Evolutionary conservation across 2,797 vertebrate genomes (phyloP).

Genomic region (Muscicapa striata): DNA sequence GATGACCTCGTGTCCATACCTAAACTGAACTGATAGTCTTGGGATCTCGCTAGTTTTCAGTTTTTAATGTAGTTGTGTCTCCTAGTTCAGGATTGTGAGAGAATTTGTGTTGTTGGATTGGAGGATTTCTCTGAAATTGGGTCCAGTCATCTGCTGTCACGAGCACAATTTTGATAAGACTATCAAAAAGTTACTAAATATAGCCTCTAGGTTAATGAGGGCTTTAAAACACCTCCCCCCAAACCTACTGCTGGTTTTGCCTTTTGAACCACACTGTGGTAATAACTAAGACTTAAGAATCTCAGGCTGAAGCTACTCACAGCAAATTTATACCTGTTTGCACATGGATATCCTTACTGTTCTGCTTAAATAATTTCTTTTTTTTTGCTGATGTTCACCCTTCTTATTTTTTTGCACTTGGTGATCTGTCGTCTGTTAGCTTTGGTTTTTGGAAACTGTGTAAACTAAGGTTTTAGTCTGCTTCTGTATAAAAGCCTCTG

Average conservation of each 20-base stretch:
- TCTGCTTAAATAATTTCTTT: background rate
- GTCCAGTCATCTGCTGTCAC: background rate
- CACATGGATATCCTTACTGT: background rate
- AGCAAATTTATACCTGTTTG: background rate
- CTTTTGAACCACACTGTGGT: background rate
- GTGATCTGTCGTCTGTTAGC: background rate
- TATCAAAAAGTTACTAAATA: background rate
- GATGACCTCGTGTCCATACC: background rate
- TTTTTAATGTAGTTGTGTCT: background rate
- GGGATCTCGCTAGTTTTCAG: background rate
- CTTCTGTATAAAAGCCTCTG: constrained; percentile 31
- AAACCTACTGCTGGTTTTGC: background rate
- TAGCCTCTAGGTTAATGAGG: background rate
- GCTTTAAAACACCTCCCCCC: background rate
- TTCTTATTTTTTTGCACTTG: background rate
- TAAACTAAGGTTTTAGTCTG: constrained; percentile 47
- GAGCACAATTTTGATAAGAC: background rate
- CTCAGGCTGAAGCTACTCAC: background rate
- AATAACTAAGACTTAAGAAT: background rate
- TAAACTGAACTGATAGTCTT: background rate
- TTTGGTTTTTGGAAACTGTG: background rate
- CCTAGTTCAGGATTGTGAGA: background rate
- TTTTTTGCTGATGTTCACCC: background rate
- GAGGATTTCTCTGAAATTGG: background rate
- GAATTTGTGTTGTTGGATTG: background rate